Conservation (phyloP, 2,888 invertebrate genomes). For the Autographa pulchrina region DNA sequence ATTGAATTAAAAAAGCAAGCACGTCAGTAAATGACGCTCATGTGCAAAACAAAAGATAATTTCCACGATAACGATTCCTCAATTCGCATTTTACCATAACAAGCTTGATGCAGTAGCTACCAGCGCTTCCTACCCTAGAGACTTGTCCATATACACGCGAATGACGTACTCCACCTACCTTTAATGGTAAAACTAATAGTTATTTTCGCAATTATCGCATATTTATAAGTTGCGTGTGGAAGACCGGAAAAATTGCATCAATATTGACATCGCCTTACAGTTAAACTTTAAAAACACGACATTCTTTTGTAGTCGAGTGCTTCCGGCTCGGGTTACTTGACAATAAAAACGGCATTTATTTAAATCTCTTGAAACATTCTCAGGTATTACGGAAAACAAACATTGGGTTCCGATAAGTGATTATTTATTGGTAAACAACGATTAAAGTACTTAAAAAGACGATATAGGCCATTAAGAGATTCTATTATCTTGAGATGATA, state of each 20-base stretch:
- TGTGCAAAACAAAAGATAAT: conserved; percentile 40
- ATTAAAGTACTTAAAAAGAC: background rate
- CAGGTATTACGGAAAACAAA: background rate
- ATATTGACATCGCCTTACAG: conserved; percentile 13
- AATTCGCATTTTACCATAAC: conserved; percentile 19
- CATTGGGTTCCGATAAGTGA: background rate
- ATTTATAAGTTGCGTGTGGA: conserved; percentile 14
- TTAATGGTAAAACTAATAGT: conserved; percentile 14
- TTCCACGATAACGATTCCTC: conserved; percentile 16
- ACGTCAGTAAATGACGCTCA: background rate
- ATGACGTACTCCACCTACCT: conserved; percentile 3
- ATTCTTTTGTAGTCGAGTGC: conserved; percentile 9
- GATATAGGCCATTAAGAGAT: background rate
- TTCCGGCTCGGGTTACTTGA: conserved; percentile 7
- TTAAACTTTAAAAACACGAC: conserved; percentile 13
- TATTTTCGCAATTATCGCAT: conserved; percentile 15
- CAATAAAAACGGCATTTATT: conserved; percentile 7
- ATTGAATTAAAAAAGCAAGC: background rate
- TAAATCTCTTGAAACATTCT: background rate
- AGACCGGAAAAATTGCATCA: conserved; percentile 4
- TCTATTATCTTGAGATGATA: background rate
- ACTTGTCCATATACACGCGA: conserved; percentile 1
- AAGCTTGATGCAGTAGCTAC: conserved; percentile 12
- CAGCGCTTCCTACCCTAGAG: conserved; percentile 38
- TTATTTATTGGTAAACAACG: background rate